phyloP scores from a whole-genome alignment of 2,797 vertebrate genomes.

The Malurus splendens region DNA sequence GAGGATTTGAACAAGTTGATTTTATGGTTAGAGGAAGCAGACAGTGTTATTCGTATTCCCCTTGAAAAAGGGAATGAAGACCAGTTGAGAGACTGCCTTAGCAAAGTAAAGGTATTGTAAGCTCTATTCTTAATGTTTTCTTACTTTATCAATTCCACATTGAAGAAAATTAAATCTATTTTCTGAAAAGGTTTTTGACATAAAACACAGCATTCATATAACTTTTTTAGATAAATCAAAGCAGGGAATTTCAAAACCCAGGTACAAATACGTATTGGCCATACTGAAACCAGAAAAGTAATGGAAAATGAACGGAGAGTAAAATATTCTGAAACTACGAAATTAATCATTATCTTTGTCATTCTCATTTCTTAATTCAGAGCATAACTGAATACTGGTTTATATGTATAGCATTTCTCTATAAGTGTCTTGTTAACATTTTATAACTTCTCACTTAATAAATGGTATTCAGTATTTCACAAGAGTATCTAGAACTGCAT shows the following conservation, averaged over 20 bases:
- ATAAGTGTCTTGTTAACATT: background rate
- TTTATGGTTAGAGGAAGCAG: constrained; percentile 86
- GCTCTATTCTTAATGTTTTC: background rate
- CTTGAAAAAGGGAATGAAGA: constrained; percentile 81
- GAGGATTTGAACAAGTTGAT: constrained; percentile 83
- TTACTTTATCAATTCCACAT: background rate
- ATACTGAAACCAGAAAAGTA: background rate
- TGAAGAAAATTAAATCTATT: background rate
- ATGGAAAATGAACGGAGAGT: background rate
- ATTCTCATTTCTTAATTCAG: background rate
- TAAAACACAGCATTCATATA: background rate
- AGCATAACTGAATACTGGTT: background rate
- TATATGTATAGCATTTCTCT: background rate
- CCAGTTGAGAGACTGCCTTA: constrained; percentile 82
- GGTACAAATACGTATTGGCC: background rate
- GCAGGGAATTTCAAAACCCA: background rate
- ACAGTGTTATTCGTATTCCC: constrained; percentile 67
- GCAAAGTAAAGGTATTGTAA: constrained; percentile 86
- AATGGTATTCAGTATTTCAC: background rate
- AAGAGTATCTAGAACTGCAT: background rate
- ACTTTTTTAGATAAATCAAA: background rate
- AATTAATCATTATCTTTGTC: background rate
- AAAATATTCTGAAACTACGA: background rate
- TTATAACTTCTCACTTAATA: background rate
- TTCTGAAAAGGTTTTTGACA: background rate